Evolutionary conservation across 2,113 vertebrate genomes (phyloP).

Genomic region (Pseudorectes ferrugineus): DNA sequence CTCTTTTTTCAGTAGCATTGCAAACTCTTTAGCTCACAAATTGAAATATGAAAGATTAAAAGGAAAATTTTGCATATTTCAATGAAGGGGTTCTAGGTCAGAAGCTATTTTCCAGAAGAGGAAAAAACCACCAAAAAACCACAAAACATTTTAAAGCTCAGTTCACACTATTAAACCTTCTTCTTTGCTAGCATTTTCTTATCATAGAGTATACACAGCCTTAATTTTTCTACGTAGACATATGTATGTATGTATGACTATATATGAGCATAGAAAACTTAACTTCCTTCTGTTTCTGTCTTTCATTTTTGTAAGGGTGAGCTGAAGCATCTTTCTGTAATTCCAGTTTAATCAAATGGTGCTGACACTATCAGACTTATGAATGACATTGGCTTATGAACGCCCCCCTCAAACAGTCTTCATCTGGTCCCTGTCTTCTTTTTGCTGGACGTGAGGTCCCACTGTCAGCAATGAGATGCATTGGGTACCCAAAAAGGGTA

Average conservation of each 20-base stretch:
- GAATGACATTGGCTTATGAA: neutral
- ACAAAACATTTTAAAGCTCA: neutral
- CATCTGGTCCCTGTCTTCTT: neutral
- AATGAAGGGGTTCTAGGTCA: neutral
- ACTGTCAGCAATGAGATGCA: neutral
- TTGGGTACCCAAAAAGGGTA: neutral
- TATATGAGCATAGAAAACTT: fast-evolving
- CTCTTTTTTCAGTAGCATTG: neutral
- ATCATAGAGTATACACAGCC: neutral
- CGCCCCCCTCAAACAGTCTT: neutral
- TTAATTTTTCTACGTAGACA: neutral
- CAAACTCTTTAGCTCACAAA: neutral
- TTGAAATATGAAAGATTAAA: neutral
- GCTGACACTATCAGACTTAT: neutral
- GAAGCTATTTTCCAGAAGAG: neutral
- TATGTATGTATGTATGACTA: neutral
- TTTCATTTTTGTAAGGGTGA: neutral
- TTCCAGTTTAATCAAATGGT: neutral
- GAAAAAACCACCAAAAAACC: neutral
- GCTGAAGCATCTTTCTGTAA: neutral
- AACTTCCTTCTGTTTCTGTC: neutral
- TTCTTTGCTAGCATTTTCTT: neutral
- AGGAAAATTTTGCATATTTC: neutral
- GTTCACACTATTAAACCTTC: neutral
- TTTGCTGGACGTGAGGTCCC: neutral